Percentiles rank a stretch among this genome's conserved stretches.
phyloP scores from a whole-genome alignment of 2,113 vertebrate genomes.

The Microcebus ravelobensis region DNA sequence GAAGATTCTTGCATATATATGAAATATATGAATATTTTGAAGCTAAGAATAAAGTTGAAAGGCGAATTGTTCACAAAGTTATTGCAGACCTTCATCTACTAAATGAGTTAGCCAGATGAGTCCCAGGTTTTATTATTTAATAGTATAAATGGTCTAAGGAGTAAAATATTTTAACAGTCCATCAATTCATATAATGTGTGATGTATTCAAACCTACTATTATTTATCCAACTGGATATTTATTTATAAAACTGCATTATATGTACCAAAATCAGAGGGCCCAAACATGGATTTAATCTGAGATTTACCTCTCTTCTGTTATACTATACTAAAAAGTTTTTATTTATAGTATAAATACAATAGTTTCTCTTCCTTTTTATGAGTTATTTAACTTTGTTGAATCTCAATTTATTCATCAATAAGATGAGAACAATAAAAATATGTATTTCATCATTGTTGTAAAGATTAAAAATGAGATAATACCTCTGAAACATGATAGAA shows the following conservation, averaged over 20 bases:
- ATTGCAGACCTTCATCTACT: not conserved
- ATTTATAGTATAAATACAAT: not conserved
- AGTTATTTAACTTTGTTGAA: not conserved
- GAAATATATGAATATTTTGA: not conserved
- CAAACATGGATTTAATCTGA: not conserved
- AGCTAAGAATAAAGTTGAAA: not conserved
- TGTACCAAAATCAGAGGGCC: not conserved
- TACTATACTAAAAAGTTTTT: not conserved
- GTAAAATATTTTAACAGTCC: not conserved
- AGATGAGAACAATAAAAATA: not conserved
- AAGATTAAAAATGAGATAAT: conserved; percentile 10
- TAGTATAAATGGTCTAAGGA: not conserved
- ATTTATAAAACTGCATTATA: not conserved
- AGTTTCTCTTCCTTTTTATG: not conserved
- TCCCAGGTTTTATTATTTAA: not conserved
- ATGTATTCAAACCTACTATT: not conserved
- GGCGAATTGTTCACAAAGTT: not conserved
- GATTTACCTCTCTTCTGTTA: not conserved
- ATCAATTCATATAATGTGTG: not conserved
- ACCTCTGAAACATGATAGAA: not conserved
- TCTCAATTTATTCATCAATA: not conserved
- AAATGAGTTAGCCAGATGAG: not conserved
- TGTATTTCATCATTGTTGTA: not conserved
- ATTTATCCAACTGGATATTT: not conserved
- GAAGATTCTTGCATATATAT: not conserved